Conservation (phyloP, 2,888 invertebrate genomes). For the Galeopsomyia nigrocyanea region DNA sequence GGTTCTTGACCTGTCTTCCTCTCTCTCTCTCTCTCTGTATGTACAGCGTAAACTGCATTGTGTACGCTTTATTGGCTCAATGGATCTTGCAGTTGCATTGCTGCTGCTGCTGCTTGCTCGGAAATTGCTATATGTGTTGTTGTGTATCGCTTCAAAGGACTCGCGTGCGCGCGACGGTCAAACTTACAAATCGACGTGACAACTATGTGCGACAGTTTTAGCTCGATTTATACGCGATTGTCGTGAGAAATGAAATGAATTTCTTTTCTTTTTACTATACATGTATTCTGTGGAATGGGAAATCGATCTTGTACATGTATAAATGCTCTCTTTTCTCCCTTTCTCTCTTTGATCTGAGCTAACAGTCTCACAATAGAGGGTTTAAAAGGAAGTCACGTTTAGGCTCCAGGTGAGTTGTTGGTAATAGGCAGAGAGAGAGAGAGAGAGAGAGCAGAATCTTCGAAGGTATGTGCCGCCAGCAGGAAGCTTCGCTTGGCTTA, state of each 20-base stretch:
- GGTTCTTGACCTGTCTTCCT: neutral
- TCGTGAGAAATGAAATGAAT: no score
- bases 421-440: neutral
- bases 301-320: neutral
- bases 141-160: no score
- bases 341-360: neutral
- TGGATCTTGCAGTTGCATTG: no score
- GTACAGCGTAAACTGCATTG: neutral
- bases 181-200: no score
- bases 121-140: no score
- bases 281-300: neutral
- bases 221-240: no score
- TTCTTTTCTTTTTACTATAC: no score
- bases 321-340: neutral
- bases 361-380: neutral
- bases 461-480: neutral
- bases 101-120: no score
- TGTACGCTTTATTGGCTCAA: no score
- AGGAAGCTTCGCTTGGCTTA: neutral
- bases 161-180: no score
- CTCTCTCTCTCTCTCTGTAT: constrained; percentile 7
- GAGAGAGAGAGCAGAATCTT: neutral
- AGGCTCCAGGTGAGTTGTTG: neutral
- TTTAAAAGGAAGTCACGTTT: no score
- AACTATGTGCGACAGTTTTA: no score